phyloP scores from a whole-genome alignment of 2,797 vertebrate species.

The Hippocampus kuda region DNA sequence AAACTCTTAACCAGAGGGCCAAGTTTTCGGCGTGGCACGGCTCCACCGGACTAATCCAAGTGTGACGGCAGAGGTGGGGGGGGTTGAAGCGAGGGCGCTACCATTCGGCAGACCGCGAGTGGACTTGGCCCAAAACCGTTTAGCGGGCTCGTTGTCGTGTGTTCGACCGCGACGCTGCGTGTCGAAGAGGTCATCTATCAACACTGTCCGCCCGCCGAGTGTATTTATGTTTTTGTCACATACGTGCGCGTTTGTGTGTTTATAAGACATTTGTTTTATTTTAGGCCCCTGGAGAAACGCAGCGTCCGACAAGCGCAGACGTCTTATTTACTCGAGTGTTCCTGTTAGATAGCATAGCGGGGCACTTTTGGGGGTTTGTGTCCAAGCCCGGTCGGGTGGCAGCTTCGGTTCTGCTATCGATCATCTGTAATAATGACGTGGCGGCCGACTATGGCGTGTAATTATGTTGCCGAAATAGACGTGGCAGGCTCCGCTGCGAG shows the following conservation, averaged over 20 bases:
- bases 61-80: constrained; percentile 8
- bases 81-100: constrained; percentile 46
- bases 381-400: constrained; percentile 33
- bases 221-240: constrained; percentile 23
- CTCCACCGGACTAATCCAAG: constrained; percentile 24
- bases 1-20: not conserved
- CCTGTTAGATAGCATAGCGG: constrained; percentile 36
- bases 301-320: constrained; percentile 2
- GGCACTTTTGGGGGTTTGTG: constrained; percentile 41
- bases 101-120: constrained; percentile 52
- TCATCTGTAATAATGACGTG: constrained; percentile 65
- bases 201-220: constrained; percentile 11
- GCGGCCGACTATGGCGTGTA: constrained; percentile 42
- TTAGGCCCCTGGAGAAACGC: not conserved
- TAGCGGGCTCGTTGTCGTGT: constrained; percentile 28
- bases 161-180: constrained; percentile 50
- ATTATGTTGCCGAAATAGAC: constrained; percentile 69
- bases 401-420: constrained; percentile 60
- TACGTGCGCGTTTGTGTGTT: constrained; percentile 9
- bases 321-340: constrained; percentile 11
- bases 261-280: constrained; percentile 10
- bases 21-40: constrained; percentile 18
- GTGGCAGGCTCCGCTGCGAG: constrained; percentile 29
- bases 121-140: constrained; percentile 47
- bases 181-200: constrained; percentile 46